phyloP scores from a whole-genome alignment of 2,888 invertebrate genomes.

The Calameuta filiformis region DNA sequence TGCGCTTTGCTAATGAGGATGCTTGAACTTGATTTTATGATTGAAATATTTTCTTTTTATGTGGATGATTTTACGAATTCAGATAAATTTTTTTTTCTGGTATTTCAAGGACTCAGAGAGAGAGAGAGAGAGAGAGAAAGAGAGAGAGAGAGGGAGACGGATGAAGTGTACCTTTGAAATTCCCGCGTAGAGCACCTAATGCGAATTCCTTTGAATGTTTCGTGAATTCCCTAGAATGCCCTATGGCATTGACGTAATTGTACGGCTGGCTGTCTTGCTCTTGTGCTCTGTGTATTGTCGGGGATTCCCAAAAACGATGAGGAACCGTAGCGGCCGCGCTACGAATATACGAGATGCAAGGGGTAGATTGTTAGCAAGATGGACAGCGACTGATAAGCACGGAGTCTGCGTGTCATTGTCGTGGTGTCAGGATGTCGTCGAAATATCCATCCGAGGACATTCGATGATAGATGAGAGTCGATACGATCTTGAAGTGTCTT shows the following conservation, averaged over 20 bases:
- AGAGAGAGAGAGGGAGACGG: not conserved
- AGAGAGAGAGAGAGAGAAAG: no score
- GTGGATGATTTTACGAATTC: not conserved
- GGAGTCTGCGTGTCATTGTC: constrained; percentile 2
- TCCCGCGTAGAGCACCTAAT: not conserved
- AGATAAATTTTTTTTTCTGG: not conserved
- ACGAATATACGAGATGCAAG: not conserved
- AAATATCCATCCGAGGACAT: constrained; percentile 4
- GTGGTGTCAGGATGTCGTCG: constrained; percentile 2
- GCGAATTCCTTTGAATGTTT: not conserved
- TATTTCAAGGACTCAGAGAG: no score
- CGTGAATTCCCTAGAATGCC: not conserved
- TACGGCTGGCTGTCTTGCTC: not conserved
- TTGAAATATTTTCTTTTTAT: not conserved
- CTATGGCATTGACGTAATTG: no score
- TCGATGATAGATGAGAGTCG: constrained; percentile 5
- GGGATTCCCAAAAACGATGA: no score
- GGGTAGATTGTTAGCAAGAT: constrained; percentile 2
- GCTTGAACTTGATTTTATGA: not conserved
- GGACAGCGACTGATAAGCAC: constrained; percentile 5
- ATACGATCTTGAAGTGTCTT: not conserved
- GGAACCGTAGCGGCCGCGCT: not conserved
- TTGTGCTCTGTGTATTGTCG: no score
- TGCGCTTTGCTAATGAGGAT: not conserved
- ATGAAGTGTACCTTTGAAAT: not conserved